phyloP scores from a whole-genome alignment of 53 echinoderm and acorn worm species.

The Hippasteria phrygiana region DNA sequence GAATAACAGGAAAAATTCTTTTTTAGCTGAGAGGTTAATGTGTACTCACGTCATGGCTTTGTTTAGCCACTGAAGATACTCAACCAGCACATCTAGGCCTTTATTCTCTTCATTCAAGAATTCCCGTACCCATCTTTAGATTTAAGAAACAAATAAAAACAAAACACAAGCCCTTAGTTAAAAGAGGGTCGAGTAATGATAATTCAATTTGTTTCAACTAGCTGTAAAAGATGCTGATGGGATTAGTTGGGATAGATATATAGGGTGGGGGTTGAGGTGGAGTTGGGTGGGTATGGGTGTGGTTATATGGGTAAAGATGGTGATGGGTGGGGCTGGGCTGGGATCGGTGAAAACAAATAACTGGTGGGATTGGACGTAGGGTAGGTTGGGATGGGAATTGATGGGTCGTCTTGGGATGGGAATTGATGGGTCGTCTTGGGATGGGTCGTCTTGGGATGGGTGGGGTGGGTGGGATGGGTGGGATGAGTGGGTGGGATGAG shows the following conservation, averaged over 20 bases:
- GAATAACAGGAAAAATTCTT: too few relatives aligned
- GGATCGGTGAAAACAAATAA: too few relatives aligned
- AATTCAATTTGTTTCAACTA: too few relatives aligned
- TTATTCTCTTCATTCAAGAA: constrained; percentile 94
- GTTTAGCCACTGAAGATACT: constrained; percentile 96
- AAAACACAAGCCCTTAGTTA: neutral
- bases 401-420: neutral
- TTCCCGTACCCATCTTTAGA: constrained; percentile 93
- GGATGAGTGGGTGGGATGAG: neutral
- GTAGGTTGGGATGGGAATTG: neutral
- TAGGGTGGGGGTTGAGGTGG: neutral
- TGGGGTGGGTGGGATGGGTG: neutral
- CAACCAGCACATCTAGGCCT: constrained; percentile 91
- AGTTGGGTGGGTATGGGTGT: neutral
- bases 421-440: neutral
- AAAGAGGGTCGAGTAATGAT: neutral
- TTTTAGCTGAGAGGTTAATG: too few relatives aligned
- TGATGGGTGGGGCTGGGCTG: neutral
- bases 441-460: neutral
- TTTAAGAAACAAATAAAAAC: neutral
- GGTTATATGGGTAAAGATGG: neutral
- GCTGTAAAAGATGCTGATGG: neutral
- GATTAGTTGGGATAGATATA: neutral
- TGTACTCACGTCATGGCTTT: constrained; percentile 99
- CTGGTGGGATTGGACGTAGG: too few relatives aligned